A percentile compares a stretch with the other conserved stretches of the same genome.
phyloP scores from a whole-genome alignment of 2,888 invertebrate species.

The Aporophyla nigra region DNA sequence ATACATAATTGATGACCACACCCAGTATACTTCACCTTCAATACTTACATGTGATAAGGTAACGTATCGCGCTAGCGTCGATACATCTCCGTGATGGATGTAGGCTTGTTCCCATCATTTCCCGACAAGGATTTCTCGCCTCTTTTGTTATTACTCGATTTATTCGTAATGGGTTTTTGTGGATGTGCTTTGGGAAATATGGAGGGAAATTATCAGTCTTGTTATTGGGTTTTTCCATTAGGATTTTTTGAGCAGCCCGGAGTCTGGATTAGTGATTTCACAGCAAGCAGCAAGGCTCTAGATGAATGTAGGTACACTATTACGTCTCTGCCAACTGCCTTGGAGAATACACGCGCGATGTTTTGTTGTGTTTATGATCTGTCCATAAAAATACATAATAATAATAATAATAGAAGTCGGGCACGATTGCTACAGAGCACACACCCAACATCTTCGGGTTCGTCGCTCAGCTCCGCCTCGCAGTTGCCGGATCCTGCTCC shows the following conservation, averaged over 20 bases:
- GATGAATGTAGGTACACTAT: too few relatives aligned
- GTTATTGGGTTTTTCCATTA: not conserved
- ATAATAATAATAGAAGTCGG: too few relatives aligned
- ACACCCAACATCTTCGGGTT: too few relatives aligned
- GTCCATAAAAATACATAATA: too few relatives aligned
- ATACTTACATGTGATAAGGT: conserved; percentile 55
- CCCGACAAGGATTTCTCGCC: conserved; percentile 41
- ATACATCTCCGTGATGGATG: conserved; percentile 67
- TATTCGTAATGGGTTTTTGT: conserved; percentile 42
- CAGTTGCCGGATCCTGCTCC: too few relatives aligned
- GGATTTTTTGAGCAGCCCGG: not conserved
- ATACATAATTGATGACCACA: conserved; percentile 39
- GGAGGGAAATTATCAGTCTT: conserved; percentile 17
- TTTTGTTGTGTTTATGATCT: not conserved
- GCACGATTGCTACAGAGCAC: too few relatives aligned
- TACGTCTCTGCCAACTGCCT: not conserved
- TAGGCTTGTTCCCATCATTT: conserved; percentile 49
- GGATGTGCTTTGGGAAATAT: conserved; percentile 43
- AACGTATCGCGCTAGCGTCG: conserved; percentile 42
- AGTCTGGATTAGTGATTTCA: not conserved
- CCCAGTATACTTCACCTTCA: conserved; percentile 20
- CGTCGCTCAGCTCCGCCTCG: too few relatives aligned
- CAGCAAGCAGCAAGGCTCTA: not conserved
- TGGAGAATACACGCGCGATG: not conserved
- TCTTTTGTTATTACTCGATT: conserved; percentile 59